Evolutionary conservation across 2,113 vertebrate species (phyloP).

Genomic region (Clarias macrocephalus): DNA sequence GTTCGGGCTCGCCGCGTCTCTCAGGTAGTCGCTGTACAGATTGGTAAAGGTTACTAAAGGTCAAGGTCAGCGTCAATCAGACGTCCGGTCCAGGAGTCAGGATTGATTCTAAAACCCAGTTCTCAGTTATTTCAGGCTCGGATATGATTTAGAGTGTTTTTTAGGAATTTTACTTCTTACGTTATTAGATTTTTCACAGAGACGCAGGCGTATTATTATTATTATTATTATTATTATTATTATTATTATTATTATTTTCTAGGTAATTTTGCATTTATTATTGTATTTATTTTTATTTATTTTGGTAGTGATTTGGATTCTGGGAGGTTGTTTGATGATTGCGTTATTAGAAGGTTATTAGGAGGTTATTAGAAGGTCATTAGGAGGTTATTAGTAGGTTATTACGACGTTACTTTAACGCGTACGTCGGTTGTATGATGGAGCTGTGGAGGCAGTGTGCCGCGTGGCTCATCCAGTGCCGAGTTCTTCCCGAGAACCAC

Average conservation of each 20-base stretch:
- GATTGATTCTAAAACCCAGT: neutral
- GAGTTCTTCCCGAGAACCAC: constrained; percentile 88
- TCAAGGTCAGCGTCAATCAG: neutral
- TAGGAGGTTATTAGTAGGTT: neutral
- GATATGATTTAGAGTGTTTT: neutral
- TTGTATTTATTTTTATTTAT: constrained; percentile 1
- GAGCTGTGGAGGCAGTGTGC: constrained; percentile 91
- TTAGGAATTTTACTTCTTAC: neutral
- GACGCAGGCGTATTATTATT: too few species aligned
- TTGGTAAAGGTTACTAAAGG: neutral
- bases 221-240: too few species aligned
- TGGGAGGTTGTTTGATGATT: neutral
- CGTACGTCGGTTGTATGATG: constrained; percentile 65
- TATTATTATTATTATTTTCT: neutral
- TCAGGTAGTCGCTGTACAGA: neutral
- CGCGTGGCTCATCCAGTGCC: constrained; percentile 85
- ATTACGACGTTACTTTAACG: neutral
- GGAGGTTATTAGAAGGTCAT: neutral
- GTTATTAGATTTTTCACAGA: too few species aligned
- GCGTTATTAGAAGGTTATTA: neutral
- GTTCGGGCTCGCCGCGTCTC: neutral
- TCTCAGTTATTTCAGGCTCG: neutral
- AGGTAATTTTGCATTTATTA: neutral
- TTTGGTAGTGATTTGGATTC: neutral
- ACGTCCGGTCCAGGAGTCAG: neutral